phyloP scores from a whole-genome alignment of 2,888 invertebrate species.

The Brachyopa scutellaris region DNA sequence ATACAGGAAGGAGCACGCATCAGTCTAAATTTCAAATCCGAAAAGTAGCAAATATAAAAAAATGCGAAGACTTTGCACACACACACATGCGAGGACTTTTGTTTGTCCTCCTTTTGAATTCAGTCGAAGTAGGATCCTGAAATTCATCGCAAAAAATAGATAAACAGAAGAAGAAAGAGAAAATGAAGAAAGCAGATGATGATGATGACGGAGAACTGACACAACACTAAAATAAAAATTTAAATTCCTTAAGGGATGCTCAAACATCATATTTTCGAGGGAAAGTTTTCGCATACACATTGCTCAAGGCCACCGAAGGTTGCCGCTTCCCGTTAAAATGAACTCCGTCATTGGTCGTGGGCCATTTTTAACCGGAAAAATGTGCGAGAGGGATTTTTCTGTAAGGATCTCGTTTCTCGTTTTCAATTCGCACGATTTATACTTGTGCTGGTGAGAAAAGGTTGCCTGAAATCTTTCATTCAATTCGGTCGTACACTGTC shows the following conservation, averaged over 20 bases:
- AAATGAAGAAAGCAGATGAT: not conserved
- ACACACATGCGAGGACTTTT: slow-evolving; percentile 48
- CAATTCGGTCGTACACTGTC: slow-evolving; percentile 47
- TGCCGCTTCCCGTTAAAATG: not conserved
- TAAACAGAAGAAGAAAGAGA: slow-evolving; percentile 7
- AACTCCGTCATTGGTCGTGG: not conserved
- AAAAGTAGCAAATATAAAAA: slow-evolving; percentile 23
- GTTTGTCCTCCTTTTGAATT: slow-evolving; percentile 34
- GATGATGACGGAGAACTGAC: not conserved
- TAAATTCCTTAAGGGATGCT: slow-evolving; percentile 58
- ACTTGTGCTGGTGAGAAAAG: no score
- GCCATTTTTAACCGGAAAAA: slow-evolving; percentile 12
- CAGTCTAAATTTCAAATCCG: slow-evolving; percentile 24
- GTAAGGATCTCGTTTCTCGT: not conserved
- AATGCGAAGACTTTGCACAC: no score
- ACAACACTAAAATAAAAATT: slow-evolving; percentile 55
- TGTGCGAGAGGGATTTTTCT: not conserved
- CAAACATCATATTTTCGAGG: slow-evolving; percentile 36
- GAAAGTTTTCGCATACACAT: slow-evolving; percentile 28
- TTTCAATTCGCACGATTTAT: not conserved
- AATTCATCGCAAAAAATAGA: slow-evolving; percentile 31
- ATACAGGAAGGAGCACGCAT: not conserved
- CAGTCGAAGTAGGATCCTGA: slow-evolving; percentile 29
- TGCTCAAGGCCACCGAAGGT: not conserved
- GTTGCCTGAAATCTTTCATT: slow-evolving; percentile 23